Base-by-base conservation (phyloP, 2,888 invertebrate genomes). In the Brachypalpus laphriformis region DNA sequence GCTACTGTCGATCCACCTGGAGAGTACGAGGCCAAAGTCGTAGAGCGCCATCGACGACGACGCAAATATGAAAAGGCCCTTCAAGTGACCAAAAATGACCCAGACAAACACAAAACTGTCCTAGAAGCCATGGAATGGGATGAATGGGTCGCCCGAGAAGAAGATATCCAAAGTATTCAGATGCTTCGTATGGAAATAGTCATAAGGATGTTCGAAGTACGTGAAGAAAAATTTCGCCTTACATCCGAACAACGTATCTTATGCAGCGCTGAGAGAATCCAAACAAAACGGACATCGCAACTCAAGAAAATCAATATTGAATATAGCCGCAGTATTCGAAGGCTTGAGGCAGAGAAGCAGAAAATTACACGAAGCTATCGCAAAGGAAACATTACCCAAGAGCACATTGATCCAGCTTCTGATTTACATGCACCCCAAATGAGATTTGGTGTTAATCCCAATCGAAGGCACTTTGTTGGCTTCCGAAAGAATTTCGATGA, bases 141-240 rank as follows among this genome's bases (percentile, higher is more conserved):
- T 87, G 95, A 97, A 89, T 97, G 97, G 97, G 93, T 95, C 8
- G 95, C 96, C 68, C 93, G 97, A 81, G 97, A 97, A 90, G 94
- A 95, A 94, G 95, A 96, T 90, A 95, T 96, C 82, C 94, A 95
- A 88, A 94, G 94, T 82, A 94, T 96, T 14, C 95, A 96, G 90
- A 93, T 94, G 87, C 92, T 95, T 31, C 93, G 96, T 0, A 90
- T 96, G 87, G 93, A 95, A 76, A 88, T 91, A 0, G 90, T 92
- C 0, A 87, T 89, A 49, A 88, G 88, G 1, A 93, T 97, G 65
- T 93, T 96, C n/a, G 94, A 95, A 81, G 93, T 94, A 66, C 89
- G 92, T 72, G 91, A 93, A 14, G 91, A 93, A 71, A 87, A 90
- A 25, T 90, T 91, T 88, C 89, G 89, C 4, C 28, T 20, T 1